Conservation (phyloP, 2,113 vertebrate genomes). For the Pseudopipra pipra region DNA sequence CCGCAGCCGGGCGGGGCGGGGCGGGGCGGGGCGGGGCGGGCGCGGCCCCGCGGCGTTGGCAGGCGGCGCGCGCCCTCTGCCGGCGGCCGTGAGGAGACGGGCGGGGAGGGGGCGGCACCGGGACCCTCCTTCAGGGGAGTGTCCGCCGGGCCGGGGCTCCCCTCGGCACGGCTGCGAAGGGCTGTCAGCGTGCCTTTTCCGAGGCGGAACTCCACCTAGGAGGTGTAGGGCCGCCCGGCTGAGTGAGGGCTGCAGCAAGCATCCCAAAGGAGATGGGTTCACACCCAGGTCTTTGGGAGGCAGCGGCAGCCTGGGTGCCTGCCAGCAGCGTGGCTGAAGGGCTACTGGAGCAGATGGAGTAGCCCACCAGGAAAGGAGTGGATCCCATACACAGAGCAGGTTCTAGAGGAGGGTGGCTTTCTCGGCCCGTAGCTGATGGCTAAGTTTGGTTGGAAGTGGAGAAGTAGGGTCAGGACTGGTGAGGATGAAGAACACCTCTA, state of each 20-base stretch:
- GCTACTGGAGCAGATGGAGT: background rate
- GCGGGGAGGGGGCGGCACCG: background rate
- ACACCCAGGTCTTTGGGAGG: too few species aligned
- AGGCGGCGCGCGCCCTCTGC: background rate
- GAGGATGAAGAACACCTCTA: background rate
- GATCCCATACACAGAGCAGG: background rate
- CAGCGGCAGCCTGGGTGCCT: background rate
- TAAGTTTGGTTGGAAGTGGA: background rate
- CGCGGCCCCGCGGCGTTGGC: background rate
- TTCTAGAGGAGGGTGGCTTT: background rate
- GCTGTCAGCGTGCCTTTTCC: background rate
- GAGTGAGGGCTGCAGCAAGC: background rate
- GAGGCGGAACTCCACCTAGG: accelerated
- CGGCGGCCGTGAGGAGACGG: background rate
- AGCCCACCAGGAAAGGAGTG: background rate
- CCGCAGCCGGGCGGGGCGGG: too few species aligned
- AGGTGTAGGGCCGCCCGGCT: background rate
- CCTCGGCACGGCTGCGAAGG: too few species aligned
- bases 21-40: background rate
- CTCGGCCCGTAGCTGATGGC: background rate
- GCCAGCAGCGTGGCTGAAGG: background rate
- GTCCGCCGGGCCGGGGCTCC: background rate
- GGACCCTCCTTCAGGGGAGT: too few species aligned
- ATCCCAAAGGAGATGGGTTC: background rate
- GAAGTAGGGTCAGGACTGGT: background rate